Base-by-base conservation (phyloP, 2,113 vertebrate species). In the Astur gentilis region DNA sequence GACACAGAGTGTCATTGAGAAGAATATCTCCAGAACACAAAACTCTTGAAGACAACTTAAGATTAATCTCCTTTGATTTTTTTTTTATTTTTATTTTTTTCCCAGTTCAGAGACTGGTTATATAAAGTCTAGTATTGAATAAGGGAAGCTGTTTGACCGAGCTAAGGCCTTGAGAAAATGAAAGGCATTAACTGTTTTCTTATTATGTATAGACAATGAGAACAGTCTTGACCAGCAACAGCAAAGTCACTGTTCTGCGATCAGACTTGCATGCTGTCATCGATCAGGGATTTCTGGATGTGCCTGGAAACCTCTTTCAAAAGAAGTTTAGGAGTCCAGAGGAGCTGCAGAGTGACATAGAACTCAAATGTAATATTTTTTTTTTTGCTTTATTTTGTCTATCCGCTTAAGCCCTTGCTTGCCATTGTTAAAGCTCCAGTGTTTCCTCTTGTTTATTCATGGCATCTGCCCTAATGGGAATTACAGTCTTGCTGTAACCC, bases 281-380 rank as follows among this genome's bases (percentile, higher is more conserved):
- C 67, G 34, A 10, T 25, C 89, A 96, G 61, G 96, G 87, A 34
- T 32, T 95, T 55, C 76, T 95, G 93, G 95, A 93, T 75, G 38
- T 90, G 84, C 93, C 95, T 27, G 83, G 88, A 96, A 95, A 86
- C 66, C 58, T 83, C 58, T 92, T 91, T 83, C 66, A 71, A 17
- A 52, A 55, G 4, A 62, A 67, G 49, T 27, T 15, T 5, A 67
- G 55, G 42, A 75, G 78, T 42, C 1, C 7, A 0, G 93, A 95
- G 38, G 95, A 94, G n/a, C 40, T 16, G 49, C 96, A 94, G 90
- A 93, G 60, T 4, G 49, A 78, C 66, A 61, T 73, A 27, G 98
- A 97, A 90, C 77, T 97, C 61, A 98, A 97, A 98, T 98, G 98
- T 98, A 98, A 97, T 65, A 17, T 20, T 73, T 13, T 82, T 25